Conservation (phyloP, 2,888 invertebrate species). For the Pandemis heparana region DNA sequence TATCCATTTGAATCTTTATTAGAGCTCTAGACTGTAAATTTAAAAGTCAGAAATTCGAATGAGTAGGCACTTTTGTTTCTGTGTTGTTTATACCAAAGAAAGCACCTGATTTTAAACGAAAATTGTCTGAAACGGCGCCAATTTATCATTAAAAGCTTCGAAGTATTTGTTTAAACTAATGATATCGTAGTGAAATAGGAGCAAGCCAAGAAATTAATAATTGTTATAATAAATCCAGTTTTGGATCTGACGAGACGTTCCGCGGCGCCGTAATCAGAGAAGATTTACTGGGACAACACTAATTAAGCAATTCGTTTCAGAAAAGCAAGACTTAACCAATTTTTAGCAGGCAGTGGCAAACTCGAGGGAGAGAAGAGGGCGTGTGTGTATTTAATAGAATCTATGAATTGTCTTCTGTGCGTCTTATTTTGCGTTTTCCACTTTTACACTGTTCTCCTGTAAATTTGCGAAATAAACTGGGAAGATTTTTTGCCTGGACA, state of each 20-base stretch:
- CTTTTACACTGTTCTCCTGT: too few species aligned
- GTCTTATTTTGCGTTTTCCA: too few species aligned
- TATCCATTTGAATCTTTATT: too few species aligned
- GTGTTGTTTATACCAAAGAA: not conserved
- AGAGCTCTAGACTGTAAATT: too few species aligned
- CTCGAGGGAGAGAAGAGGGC: not conserved
- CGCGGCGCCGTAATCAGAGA: conserved; percentile 43
- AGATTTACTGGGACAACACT: conserved; percentile 46
- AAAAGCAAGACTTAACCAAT: conserved; percentile 23
- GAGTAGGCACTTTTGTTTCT: too few species aligned
- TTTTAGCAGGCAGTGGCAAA: not conserved
- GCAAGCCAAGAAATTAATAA: conserved; percentile 22
- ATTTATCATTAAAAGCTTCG: conserved; percentile 1
- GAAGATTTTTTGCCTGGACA: too few species aligned
- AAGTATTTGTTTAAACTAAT: conserved; percentile 3
- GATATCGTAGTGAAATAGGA: not conserved
- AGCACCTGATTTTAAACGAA: not conserved
- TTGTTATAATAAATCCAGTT: conserved; percentile 33
- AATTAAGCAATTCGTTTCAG: conserved; percentile 42
- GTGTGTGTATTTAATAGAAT: not conserved
- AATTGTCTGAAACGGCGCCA: not conserved
- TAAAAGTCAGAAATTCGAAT: too few species aligned
- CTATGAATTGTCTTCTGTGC: too few species aligned
- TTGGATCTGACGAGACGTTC: conserved; percentile 11
- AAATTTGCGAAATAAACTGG: too few species aligned